Evolutionary conservation across 1,140 invertebrate genomes (phyloP).

Genomic region (Antheraea mylitta): DNA sequence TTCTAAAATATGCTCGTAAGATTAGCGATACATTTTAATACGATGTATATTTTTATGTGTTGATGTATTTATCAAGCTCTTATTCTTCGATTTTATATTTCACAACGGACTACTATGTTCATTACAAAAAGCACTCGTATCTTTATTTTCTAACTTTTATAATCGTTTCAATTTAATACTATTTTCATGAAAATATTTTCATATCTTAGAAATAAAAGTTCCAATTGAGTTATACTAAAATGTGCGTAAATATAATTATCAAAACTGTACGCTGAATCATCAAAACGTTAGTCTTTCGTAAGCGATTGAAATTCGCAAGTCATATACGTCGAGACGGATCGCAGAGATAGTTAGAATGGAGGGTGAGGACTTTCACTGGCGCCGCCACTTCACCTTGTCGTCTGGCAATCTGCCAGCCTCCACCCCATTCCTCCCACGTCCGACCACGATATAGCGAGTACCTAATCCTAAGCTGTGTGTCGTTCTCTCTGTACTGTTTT

Average conservation of each 20-base stretch:
- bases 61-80: not conserved
- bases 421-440: constrained; percentile 18
- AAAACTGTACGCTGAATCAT: not conserved
- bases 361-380: constrained; percentile 58
- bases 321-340: not conserved
- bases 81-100: not conserved
- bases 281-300: not conserved
- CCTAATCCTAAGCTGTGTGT: constrained; percentile 34
- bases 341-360: constrained; percentile 22
- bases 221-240: not conserved
- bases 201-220: not conserved
- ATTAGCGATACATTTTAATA: too few relatives aligned
- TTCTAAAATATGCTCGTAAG: too few relatives aligned
- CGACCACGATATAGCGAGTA: constrained; percentile 18
- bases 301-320: not conserved
- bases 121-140: not conserved
- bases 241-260: not conserved
- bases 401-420: constrained; percentile 52
- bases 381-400: constrained; percentile 64
- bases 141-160: not conserved
- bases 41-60: too few relatives aligned
- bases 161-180: not conserved
- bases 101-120: not conserved
- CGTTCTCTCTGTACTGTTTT: constrained; percentile 6
- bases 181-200: not conserved